Conservation (phyloP, 1,140 invertebrate species). For the Bombyx mori region DNA sequence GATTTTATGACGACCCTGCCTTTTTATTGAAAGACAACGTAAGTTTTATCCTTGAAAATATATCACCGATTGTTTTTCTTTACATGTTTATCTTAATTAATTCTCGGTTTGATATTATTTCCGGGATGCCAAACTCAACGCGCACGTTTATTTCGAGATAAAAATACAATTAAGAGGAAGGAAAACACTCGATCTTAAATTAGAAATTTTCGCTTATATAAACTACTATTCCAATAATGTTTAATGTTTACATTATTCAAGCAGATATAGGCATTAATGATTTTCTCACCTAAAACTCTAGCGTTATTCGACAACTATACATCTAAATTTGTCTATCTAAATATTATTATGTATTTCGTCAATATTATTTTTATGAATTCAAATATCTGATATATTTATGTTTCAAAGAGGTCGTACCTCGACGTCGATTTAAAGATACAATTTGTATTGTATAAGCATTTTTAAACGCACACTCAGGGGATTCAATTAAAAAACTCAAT, state of each 20-base stretch:
- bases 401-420: constrained; percentile 7
- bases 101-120: too few species aligned
- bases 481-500: neutral
- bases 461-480: neutral
- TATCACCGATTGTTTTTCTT: too few species aligned
- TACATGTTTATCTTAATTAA: too few species aligned
- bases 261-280: constrained; percentile 15
- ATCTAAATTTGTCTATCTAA: constrained; percentile 20
- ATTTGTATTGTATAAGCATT: neutral
- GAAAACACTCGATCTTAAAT: neutral
- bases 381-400: constrained; percentile 7
- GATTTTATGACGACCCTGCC: too few species aligned
- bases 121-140: too few species aligned
- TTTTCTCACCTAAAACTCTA: constrained; percentile 10
- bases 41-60: too few species aligned
- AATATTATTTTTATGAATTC: neutral
- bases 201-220: constrained; percentile 1
- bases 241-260: constrained; percentile 10
- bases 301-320: constrained; percentile 1
- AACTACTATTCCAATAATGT: constrained; percentile 1
- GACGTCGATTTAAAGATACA: neutral
- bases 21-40: too few species aligned
- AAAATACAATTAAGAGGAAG: too few species aligned
- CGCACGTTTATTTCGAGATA: too few species aligned
- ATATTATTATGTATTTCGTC: neutral